These are phyloP conservation scores for Diglossa cyanea DNA, from an alignment of 2,797 vertebrate species.

Conservation along the genomic window DNA sequence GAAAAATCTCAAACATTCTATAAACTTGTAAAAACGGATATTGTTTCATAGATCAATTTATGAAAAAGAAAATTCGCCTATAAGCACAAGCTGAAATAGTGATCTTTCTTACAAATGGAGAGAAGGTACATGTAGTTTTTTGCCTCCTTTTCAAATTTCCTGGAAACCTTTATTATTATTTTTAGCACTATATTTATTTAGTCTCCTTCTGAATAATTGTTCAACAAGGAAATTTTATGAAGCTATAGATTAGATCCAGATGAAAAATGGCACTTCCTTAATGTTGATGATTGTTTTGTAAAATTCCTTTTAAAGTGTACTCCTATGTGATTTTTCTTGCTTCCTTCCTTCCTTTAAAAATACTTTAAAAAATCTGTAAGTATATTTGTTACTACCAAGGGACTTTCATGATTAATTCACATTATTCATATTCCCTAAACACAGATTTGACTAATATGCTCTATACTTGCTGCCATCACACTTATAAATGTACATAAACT, in stretches of 20 bases:
- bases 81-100: background rate
- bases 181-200: constrained; percentile 2
- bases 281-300: background rate
- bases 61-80: background rate
- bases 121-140: background rate
- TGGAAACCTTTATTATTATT: background rate
- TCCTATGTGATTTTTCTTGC: constrained; percentile 2
- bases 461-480: background rate
- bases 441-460: constrained; percentile 49
- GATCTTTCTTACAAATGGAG: background rate
- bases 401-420: constrained; percentile 34
- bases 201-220: background rate
- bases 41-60: background rate
- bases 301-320: constrained; percentile 4
- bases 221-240: constrained; percentile 19
- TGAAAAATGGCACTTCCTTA: constrained; percentile 31
- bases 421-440: constrained; percentile 54
- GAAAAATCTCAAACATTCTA: background rate
- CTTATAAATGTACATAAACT: constrained; percentile 26
- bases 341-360: constrained; percentile 26
- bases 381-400: constrained; percentile 25
- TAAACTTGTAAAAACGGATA: background rate
- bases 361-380: background rate
- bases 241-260: constrained; percentile 9
- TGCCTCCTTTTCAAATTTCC: background rate